These are phyloP conservation scores for Chrysotoxum bicinctum DNA, from an alignment of 2,888 invertebrate genomes.

Conservation along the genomic window DNA sequence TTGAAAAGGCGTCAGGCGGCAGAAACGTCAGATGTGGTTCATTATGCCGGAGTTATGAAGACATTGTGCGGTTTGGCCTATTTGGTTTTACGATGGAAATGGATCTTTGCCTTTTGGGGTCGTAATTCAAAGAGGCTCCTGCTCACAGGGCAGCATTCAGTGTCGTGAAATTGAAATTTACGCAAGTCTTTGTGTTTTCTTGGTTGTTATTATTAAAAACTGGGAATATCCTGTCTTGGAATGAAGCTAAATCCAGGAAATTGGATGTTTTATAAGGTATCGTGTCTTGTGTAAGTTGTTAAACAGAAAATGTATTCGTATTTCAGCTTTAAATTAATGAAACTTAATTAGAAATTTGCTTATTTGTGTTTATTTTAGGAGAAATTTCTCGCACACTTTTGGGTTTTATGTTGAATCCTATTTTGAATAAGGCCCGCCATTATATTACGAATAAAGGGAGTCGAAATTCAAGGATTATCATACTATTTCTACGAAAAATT, in stretches of 20 bases:
- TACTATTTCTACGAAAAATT: neutral
- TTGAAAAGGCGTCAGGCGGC: neutral
- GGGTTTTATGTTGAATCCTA: neutral
- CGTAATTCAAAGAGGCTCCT: neutral
- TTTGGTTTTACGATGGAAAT: constrained; percentile 50
- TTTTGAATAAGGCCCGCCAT: neutral
- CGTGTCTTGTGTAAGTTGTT: neutral
- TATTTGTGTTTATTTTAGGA: neutral
- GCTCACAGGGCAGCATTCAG: neutral
- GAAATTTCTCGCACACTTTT: neutral
- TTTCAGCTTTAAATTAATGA: neutral
- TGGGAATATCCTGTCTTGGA: neutral
- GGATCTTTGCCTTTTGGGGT: constrained; percentile 37
- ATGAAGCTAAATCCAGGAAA: neutral
- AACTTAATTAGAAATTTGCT: neutral
- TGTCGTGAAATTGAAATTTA: constrained; percentile 4
- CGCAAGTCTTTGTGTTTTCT: neutral
- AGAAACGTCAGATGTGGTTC: constrained; percentile 57
- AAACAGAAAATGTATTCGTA: neutral
- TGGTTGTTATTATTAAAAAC: constrained; percentile 13
- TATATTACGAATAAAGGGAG: neutral
- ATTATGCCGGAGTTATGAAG: constrained; percentile 48
- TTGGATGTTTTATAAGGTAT: neutral
- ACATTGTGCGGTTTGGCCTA: constrained; percentile 36
- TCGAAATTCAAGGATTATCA: neutral